phyloP scores from a whole-genome alignment of 2,888 invertebrate genomes.

The Zygogramma bicolorata region DNA sequence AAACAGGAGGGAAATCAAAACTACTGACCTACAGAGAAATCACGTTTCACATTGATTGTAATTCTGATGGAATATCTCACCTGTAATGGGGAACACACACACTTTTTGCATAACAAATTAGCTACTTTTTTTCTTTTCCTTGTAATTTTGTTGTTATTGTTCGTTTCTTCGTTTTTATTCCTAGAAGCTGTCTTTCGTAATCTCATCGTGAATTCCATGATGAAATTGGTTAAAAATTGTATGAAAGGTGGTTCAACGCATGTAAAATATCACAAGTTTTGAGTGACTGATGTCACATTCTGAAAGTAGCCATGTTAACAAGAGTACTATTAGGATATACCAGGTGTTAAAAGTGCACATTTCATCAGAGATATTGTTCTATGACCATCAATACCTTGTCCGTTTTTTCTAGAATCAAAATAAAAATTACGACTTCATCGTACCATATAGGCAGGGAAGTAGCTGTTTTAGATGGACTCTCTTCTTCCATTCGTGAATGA shows the following conservation, averaged over 20 bases:
- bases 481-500: too few species aligned
- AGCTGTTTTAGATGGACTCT: too few species aligned
- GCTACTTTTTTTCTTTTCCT: constrained; percentile 38
- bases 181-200: constrained; percentile 45
- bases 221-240: constrained; percentile 31
- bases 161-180: constrained; percentile 38
- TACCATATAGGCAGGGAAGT: too few species aligned
- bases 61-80: constrained; percentile 12
- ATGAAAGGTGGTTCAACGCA: constrained; percentile 50
- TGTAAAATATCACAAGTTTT: constrained; percentile 41
- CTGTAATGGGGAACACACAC: constrained; percentile 39
- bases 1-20: constrained; percentile 76
- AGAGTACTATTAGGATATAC: background rate
- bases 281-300: constrained; percentile 35
- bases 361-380: too few species aligned
- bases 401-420: too few species aligned
- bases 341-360: background rate
- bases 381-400: too few species aligned
- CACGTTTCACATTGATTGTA: background rate
- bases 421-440: too few species aligned
- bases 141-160: constrained; percentile 36
- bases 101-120: constrained; percentile 37
- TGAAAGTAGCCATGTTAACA: background rate
- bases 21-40: constrained; percentile 61
- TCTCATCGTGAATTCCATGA: constrained; percentile 52